A percentile compares a stretch with the other conserved stretches of the same genome.
Conservation (phyloP, 2,888 invertebrate genomes). For the Dynastes tityus region DNA sequence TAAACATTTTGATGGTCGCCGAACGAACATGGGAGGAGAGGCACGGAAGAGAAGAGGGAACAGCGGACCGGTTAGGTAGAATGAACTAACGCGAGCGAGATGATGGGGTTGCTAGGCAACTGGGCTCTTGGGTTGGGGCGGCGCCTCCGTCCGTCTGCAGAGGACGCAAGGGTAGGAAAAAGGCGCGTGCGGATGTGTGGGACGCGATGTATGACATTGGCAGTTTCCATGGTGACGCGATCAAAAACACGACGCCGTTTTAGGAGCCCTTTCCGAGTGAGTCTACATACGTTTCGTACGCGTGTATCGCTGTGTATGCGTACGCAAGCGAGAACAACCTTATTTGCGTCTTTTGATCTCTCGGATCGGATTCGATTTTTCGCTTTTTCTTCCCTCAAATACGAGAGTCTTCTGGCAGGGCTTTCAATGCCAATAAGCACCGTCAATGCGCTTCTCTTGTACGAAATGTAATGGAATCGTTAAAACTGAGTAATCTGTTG, state of each 20-base stretch:
- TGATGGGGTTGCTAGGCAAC: conserved; percentile 61
- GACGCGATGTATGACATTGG: conserved; percentile 63
- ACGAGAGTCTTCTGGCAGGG: neutral
- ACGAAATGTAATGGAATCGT: neutral
- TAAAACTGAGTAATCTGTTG: conserved; percentile 22
- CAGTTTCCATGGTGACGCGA: conserved; percentile 61
- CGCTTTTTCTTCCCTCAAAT: neutral
- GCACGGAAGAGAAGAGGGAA: conserved; percentile 48
- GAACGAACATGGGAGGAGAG: conserved; percentile 55
- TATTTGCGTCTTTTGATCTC: conserved; percentile 44
- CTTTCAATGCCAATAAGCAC: conserved; percentile 20
- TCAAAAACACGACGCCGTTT: conserved; percentile 38
- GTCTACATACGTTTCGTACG: neutral
- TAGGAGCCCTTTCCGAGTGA: neutral
- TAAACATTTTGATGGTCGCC: conserved; percentile 59
- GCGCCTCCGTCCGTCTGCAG: conserved; percentile 59
- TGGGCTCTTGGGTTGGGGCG: conserved; percentile 59
- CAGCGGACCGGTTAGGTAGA: conserved; percentile 14
- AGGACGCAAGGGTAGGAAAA: conserved; percentile 55
- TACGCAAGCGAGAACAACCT: conserved; percentile 17
- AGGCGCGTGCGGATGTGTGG: conserved; percentile 63
- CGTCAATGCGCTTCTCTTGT: neutral
- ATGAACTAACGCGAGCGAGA: conserved; percentile 39
- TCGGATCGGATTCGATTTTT: conserved; percentile 16
- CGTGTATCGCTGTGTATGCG: neutral